phyloP scores from a whole-genome alignment of 1,140 invertebrate genomes.

The Formica exsecta region DNA sequence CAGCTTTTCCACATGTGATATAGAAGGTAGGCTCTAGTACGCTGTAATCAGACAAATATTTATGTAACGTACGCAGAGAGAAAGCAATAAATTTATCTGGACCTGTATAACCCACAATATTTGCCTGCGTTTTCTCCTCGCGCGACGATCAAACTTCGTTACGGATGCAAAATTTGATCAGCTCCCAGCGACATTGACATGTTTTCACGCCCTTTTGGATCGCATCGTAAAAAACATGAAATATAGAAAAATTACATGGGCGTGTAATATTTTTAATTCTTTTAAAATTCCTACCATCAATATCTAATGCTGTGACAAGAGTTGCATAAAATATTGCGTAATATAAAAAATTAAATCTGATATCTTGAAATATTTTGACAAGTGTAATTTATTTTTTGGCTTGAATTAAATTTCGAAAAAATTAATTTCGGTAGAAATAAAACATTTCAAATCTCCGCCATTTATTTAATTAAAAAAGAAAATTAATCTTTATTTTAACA shows the following conservation, averaged over 20 bases:
- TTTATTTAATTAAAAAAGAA: neutral
- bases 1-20: slow-evolving; percentile 76
- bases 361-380: neutral
- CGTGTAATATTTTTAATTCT: neutral
- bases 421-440: neutral
- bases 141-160: slow-evolving; percentile 32
- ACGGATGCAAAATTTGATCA: slow-evolving; percentile 34
- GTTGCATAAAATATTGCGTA: neutral
- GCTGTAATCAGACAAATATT: slow-evolving; percentile 62
- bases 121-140: neutral
- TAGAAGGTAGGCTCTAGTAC: slow-evolving; percentile 67
- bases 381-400: neutral
- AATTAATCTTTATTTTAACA: neutral
- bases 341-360: neutral
- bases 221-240: neutral
- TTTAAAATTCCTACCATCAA: neutral
- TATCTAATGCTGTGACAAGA: neutral
- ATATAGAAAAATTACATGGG: neutral
- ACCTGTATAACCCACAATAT: slow-evolving; percentile 35
- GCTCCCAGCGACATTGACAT: slow-evolving; percentile 30
- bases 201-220: neutral
- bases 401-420: neutral
- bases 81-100: slow-evolving; percentile 32
- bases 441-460: neutral
- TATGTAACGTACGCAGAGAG: slow-evolving; percentile 53